A percentile compares a stretch with the other conserved stretches of the same genome.
Conservation (phyloP, 1,140 invertebrate genomes). For the roundworm (Caenorhabditis elegans) region WBcel235 BX284602.5:3280501-3281000, state of each 20-base stretch:
- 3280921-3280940: slow-evolving; percentile 71
- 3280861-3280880: slow-evolving; percentile 72
- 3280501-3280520: slow-evolving; percentile 72
- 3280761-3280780: slow-evolving; percentile 81
- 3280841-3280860: slow-evolving; percentile 42
- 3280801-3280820: slow-evolving; percentile 79
- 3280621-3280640: background rate
- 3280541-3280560: slow-evolving; percentile 51
- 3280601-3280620: slow-evolving; percentile 67
- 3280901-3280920: slow-evolving; percentile 87
- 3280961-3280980: slow-evolving; percentile 81
- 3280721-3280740: slow-evolving; percentile 80
- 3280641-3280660: slow-evolving; percentile 17
- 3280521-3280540: too few relatives aligned
- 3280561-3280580: slow-evolving; percentile 66
- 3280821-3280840: slow-evolving; percentile 39
- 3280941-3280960: slow-evolving; percentile 57
- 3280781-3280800: slow-evolving; percentile 84
- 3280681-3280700: background rate
- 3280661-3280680: background rate
- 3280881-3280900: slow-evolving; percentile 89
- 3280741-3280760: slow-evolving; percentile 85
- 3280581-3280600: slow-evolving; percentile 67
- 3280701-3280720: slow-evolving; percentile 64
- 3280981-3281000: slow-evolving; percentile 75